A percentile compares a stretch with the other conserved stretches of the same genome.
These are phyloP conservation scores for Plodia interpunctella DNA, from an alignment of 1,140 invertebrate genomes.

Conservation along the genomic window DNA sequence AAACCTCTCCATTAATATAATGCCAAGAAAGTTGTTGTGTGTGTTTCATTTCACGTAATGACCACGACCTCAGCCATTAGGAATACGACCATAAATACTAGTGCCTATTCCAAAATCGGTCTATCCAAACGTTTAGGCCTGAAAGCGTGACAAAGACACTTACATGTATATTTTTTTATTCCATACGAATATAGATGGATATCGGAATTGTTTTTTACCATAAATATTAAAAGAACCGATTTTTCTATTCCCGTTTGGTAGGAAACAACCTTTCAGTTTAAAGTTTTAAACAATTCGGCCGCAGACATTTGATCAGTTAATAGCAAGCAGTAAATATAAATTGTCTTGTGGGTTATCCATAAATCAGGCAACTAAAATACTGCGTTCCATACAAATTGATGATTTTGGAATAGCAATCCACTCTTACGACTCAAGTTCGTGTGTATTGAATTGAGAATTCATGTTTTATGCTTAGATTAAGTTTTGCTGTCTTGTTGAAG, in stretches of 20 bases:
- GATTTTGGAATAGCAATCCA: slow-evolving; percentile 6
- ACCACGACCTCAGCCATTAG: no score
- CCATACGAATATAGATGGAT: no score
- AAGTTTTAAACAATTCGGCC: not conserved
- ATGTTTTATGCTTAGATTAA: not conserved
- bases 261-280: not conserved
- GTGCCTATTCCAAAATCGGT: no score
- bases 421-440: not conserved
- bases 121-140: no score
- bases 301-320: not conserved
- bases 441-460: not conserved
- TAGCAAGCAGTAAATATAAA: not conserved
- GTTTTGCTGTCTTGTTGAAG: not conserved
- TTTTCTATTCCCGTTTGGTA: not conserved
- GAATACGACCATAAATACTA: no score
- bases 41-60: no score
- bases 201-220: no score
- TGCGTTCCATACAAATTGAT: not conserved
- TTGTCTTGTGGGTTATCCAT: not conserved
- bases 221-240: no score
- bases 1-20: no score
- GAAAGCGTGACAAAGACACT: no score
- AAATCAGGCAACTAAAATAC: not conserved
- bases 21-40: no score
- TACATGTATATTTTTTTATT: no score